phyloP scores from a whole-genome alignment of 2,797 vertebrate species.

The Echeneis naucrates region DNA sequence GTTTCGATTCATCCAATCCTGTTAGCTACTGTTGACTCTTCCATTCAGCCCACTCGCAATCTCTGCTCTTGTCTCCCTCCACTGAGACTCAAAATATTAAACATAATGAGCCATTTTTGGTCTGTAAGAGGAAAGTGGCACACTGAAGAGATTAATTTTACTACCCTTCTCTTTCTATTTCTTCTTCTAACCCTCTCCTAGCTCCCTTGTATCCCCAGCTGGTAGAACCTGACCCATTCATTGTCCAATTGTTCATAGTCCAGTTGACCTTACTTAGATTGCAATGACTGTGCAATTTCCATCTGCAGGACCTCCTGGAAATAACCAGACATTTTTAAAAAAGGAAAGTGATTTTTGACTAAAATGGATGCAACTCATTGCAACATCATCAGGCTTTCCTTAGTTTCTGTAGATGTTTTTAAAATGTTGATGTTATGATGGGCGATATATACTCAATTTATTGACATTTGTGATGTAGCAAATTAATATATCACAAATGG shows the following conservation, averaged over 20 bases:
- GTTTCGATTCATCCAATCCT: conserved; percentile 73
- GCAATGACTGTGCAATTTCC: conserved; percentile 13
- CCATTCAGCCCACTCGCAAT: conserved; percentile 71
- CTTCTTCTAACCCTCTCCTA: conserved; percentile 24
- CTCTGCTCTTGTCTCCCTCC: conserved; percentile 71
- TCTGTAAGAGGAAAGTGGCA: conserved; percentile 43
- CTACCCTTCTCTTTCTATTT: conserved; percentile 45
- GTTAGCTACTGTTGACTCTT: conserved; percentile 76
- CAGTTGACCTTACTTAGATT: conserved; percentile 14
- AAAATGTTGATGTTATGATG: neutral
- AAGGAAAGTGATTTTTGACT: conserved; percentile 11
- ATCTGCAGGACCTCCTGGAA: conserved; percentile 20
- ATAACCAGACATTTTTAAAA: conserved; percentile 5
- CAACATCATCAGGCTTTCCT: neutral
- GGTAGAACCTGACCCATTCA: conserved; percentile 21
- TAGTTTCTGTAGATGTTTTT: conserved; percentile 1
- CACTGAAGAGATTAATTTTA: conserved; percentile 43
- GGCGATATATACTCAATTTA: too few species aligned
- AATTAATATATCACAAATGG: too few species aligned
- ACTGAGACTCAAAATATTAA: conserved; percentile 66
- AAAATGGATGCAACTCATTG: neutral
- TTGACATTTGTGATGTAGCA: too few species aligned
- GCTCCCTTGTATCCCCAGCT: conserved; percentile 28
- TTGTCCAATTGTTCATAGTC: too few species aligned
- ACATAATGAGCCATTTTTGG: conserved; percentile 64